Evolutionary conservation across 2,888 invertebrate species (phyloP).

Genomic region (Furcula furcula): DNA sequence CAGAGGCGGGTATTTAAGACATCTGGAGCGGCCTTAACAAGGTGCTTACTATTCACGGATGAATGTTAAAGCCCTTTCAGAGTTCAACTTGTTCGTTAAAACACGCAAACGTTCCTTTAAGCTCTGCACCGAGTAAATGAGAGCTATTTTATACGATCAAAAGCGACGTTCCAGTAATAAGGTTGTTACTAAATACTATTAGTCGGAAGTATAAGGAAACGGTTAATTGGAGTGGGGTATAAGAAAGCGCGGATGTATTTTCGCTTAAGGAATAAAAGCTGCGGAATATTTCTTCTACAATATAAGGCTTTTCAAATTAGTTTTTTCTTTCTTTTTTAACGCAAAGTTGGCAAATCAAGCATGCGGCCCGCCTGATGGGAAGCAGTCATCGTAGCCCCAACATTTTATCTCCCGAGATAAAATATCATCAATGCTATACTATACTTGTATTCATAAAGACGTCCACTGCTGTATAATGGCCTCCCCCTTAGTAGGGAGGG

Average conservation of each 20-base stretch:
- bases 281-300: too few species aligned
- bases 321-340: too few species aligned
- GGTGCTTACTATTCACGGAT: slow-evolving; percentile 63
- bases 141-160: slow-evolving; percentile 57
- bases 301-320: too few species aligned
- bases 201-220: slow-evolving; percentile 25
- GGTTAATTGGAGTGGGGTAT: slow-evolving; percentile 35
- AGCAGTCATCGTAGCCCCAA: too few species aligned
- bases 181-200: slow-evolving; percentile 41
- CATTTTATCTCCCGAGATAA: too few species aligned
- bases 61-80: slow-evolving; percentile 57
- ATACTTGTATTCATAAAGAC: too few species aligned
- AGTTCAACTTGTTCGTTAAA: slow-evolving; percentile 64
- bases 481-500: too few species aligned
- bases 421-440: too few species aligned
- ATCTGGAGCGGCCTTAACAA: slow-evolving; percentile 67
- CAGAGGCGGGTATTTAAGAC: slow-evolving; percentile 59
- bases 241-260: slow-evolving; percentile 16
- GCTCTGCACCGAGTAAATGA: slow-evolving; percentile 38
- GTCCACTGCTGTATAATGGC: neutral
- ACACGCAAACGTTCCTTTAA: slow-evolving; percentile 54
- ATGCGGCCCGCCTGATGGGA: too few species aligned
- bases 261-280: neutral
- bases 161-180: slow-evolving; percentile 51
- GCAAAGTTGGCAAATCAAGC: too few species aligned